A percentile compares a stretch with the other conserved stretches of the same genome.
Conservation (phyloP, 2,888 invertebrate genomes). For the Chelonus formosanus region DNA sequence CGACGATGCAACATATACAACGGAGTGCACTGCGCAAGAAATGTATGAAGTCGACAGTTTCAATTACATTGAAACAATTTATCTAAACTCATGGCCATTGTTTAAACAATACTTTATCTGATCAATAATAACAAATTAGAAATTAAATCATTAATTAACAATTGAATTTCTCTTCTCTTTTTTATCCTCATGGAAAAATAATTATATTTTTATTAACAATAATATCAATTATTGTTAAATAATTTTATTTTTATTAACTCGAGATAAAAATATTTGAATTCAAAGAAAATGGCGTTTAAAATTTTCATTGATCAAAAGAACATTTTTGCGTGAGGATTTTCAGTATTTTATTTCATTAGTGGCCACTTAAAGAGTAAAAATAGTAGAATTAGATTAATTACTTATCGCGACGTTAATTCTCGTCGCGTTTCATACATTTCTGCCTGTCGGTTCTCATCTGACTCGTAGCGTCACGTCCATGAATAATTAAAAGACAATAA, state of each 20-base stretch:
- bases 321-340: background rate
- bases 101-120: no score
- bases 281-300: no score
- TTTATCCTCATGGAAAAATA: no score
- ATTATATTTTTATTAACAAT: no score
- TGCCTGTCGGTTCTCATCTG: slow-evolving; percentile 39
- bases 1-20: slow-evolving; percentile 58
- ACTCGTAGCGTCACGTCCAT: slow-evolving; percentile 34
- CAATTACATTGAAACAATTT: slow-evolving; percentile 35
- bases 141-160: no score
- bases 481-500: slow-evolving; percentile 16
- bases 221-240: no score
- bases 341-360: background rate
- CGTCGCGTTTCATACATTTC: slow-evolving; percentile 52
- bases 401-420: slow-evolving; percentile 36
- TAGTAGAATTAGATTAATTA: slow-evolving; percentile 5
- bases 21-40: slow-evolving; percentile 60
- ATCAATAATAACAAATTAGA: no score
- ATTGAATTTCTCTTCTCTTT: no score
- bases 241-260: no score
- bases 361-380: slow-evolving; percentile 16
- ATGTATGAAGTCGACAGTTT: slow-evolving; percentile 60
- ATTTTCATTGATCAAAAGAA: background rate
- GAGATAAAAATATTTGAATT: no score
- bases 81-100: slow-evolving; percentile 12